Evolutionary conservation across 2,797 vertebrate genomes (phyloP).

Genomic region (Muscicapa comitata): DNA sequence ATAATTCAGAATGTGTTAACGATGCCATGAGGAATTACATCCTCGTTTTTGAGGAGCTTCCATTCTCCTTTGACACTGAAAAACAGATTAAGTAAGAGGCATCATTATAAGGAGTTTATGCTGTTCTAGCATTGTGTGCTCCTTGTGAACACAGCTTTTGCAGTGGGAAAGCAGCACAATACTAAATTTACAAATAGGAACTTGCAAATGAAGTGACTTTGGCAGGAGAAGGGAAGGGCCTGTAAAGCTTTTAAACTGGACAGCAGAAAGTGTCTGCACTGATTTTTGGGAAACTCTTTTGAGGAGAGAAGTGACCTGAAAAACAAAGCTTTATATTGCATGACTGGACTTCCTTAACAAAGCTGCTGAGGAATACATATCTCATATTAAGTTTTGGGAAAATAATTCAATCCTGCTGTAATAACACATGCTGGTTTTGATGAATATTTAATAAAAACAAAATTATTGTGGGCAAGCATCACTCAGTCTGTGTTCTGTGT

Average conservation of each 20-base stretch:
- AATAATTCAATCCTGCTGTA: background rate
- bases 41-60: background rate
- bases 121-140: background rate
- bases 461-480: background rate
- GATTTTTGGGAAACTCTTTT: background rate
- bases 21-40: background rate
- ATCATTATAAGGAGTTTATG: background rate
- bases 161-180: background rate
- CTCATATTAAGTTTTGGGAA: background rate
- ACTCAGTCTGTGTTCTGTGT: fast-evolving
- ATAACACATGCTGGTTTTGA: background rate
- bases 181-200: background rate
- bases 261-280: background rate
- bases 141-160: background rate
- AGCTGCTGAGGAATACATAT: background rate
- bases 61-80: background rate
- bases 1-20: background rate
- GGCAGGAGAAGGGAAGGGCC: background rate
- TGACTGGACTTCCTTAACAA: background rate
- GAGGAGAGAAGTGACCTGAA: background rate
- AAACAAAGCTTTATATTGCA: background rate
- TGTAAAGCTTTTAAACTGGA: background rate
- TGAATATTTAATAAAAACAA: background rate
- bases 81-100: background rate
- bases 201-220: background rate